Conservation (phyloP, 1,140 invertebrate species). For the Araneus ventricosus region DNA sequence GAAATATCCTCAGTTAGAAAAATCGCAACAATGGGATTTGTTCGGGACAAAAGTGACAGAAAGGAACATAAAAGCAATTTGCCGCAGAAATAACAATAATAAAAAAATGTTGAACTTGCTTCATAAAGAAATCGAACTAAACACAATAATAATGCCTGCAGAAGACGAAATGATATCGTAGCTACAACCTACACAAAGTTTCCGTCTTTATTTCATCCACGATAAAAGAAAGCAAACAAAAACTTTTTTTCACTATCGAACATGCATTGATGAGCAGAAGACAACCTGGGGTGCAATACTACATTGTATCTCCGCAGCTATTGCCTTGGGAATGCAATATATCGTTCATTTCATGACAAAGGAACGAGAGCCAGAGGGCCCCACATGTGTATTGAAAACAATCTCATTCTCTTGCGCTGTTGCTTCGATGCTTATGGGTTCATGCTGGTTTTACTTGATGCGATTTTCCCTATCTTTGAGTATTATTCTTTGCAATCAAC, state of each 20-base stretch:
- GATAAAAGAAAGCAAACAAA: conserved; percentile 30
- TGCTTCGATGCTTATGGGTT: conserved; percentile 57
- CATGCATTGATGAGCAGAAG: conserved; percentile 56
- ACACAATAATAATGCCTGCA: conserved; percentile 16
- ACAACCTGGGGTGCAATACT: conserved; percentile 43
- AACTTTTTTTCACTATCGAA: conserved; percentile 40
- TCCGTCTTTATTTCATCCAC: conserved; percentile 44
- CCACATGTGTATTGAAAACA: conserved; percentile 71
- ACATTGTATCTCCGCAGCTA: conserved; percentile 10
- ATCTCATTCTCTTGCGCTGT: conserved; percentile 57
- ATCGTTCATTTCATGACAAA: conserved; percentile 59
- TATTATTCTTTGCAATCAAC: neutral
- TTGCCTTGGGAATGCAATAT: conserved; percentile 60
- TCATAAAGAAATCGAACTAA: conserved; percentile 5
- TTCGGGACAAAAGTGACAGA: neutral
- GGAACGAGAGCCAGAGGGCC: conserved; percentile 38
- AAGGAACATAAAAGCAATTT: conserved; percentile 42
- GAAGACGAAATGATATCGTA: conserved; percentile 49
- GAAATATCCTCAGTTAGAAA: neutral
- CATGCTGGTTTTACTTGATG: conserved; percentile 53
- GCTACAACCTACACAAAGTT: conserved; percentile 23
- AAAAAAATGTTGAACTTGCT: neutral
- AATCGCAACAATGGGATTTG: neutral
- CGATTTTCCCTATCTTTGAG: conserved; percentile 53
- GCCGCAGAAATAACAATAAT: neutral